Percentiles rank a stretch among this genome's conserved stretches.
phyloP scores from a whole-genome alignment of 2,797 vertebrate genomes.

The Enteromius viviparus region DNA sequence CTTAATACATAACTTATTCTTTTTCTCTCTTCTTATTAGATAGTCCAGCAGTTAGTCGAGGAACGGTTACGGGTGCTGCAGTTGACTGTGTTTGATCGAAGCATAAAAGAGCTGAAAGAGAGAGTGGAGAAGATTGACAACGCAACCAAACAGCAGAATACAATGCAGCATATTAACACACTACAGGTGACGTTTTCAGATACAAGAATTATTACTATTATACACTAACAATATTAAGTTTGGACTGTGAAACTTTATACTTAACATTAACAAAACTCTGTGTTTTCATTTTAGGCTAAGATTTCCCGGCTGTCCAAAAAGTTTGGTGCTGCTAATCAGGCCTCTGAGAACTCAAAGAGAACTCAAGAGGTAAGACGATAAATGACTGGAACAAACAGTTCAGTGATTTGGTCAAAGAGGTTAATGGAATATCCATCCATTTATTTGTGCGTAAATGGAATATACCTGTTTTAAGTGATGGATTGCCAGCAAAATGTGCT shows the following conservation, averaged over 20 bases:
- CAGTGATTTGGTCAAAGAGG: background rate
- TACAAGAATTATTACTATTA: background rate
- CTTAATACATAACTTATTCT: background rate
- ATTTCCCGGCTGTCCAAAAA: constrained; percentile 91
- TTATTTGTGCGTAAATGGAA: background rate
- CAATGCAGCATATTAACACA: constrained; percentile 69
- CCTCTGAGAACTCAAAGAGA: constrained; percentile 89
- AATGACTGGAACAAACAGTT: background rate
- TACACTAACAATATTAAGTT: background rate
- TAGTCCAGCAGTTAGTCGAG: constrained; percentile 90
- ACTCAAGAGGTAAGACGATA: constrained; percentile 77
- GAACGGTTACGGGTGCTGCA: constrained; percentile 87
- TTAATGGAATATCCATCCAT: background rate
- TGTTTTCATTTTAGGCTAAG: constrained; percentile 82
- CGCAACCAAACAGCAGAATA: constrained; percentile 87
- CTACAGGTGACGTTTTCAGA: constrained; percentile 70
- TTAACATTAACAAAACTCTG: background rate
- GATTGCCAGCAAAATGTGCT: background rate
- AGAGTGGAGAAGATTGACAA: constrained; percentile 94
- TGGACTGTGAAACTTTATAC: background rate
- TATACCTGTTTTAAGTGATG: background rate
- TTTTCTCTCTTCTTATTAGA: constrained; percentile 70
- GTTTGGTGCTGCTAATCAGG: constrained; percentile 89
- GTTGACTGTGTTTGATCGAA: constrained; percentile 86
- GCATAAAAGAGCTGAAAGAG: constrained; percentile 87